A percentile compares a stretch with the other conserved stretches of the same genome.
These are phyloP conservation scores for Antigone vipio DNA, from an alignment of 2,113 vertebrate genomes.

Conservation along the genomic window DNA sequence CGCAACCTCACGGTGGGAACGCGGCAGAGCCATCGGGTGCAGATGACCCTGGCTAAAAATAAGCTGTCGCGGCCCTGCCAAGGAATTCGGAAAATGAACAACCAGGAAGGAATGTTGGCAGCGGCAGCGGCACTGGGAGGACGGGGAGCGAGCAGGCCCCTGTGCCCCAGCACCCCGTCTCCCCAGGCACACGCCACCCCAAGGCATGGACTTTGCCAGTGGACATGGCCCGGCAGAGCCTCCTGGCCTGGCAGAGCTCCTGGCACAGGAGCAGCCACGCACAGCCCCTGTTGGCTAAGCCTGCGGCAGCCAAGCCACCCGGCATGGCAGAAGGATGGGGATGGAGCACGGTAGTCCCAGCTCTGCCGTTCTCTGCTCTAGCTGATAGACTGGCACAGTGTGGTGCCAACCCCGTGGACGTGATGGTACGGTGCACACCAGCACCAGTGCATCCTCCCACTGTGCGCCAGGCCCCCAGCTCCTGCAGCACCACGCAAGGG, in stretches of 20 bases:
- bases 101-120: slow-evolving; percentile 66
- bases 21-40: slow-evolving; percentile 76
- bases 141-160: slow-evolving; percentile 27
- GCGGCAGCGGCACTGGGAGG: neutral
- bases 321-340: neutral
- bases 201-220: neutral
- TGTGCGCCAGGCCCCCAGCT: neutral
- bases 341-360: accelerated
- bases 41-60: slow-evolving; percentile 89
- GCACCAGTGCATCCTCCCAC: neutral
- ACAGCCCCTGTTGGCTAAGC: neutral
- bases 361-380: neutral
- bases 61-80: slow-evolving; percentile 81
- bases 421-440: neutral
- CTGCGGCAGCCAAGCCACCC: neutral
- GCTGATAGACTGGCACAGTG: neutral
- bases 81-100: slow-evolving; percentile 80
- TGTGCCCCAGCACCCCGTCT: neutral
- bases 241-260: neutral
- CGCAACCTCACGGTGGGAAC: slow-evolving; percentile 72
- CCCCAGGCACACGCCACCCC: neutral
- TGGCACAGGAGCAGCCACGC: neutral
- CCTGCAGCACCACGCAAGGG: accelerated
- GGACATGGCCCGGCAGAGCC: neutral
- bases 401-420: neutral